These are phyloP conservation scores for Trissolcus basalis DNA, from an alignment of 1,140 invertebrate genomes.

Conservation along the genomic window DNA sequence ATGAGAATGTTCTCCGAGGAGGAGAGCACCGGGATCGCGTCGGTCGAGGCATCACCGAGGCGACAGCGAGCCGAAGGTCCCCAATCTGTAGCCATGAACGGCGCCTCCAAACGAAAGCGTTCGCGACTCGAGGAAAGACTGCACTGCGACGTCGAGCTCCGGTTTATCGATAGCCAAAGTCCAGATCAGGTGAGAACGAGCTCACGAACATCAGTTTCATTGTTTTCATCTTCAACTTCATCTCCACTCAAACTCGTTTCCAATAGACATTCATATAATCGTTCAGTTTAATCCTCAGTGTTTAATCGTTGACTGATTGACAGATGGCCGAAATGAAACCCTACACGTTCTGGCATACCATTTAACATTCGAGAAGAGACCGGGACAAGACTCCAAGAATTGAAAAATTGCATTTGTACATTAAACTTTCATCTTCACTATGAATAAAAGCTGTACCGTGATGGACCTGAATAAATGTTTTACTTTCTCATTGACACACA, in stretches of 20 bases:
- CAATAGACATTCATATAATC: no score
- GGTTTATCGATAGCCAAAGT: constrained; percentile 79
- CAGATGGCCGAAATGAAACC: constrained; percentile 6
- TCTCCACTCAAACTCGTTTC: no score
- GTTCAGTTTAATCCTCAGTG: no score
- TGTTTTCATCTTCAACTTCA: no score
- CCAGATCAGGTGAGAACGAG: constrained; percentile 73
- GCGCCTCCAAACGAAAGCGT: constrained; percentile 74
- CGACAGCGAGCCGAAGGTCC: constrained; percentile 72
- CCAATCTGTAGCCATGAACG: constrained; percentile 61
- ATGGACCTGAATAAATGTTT: no score
- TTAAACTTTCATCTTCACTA: no score
- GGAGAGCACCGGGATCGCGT: constrained; percentile 80
- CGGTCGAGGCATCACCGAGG: constrained; percentile 77
- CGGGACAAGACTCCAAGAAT: not conserved
- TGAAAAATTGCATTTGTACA: constrained; percentile 1
- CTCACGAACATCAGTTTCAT: no score
- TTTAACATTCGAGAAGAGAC: constrained; percentile 6
- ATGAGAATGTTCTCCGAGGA: constrained; percentile 91
- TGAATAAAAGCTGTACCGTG: no score
- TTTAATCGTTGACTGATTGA: no score
- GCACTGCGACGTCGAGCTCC: constrained; percentile 75
- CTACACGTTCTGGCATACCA: constrained; percentile 15
- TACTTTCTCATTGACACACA: no score
- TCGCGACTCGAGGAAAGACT: constrained; percentile 76